Base-by-base conservation (phyloP, 2,888 invertebrate species). In the Alviniconcha strummeri region DNA sequence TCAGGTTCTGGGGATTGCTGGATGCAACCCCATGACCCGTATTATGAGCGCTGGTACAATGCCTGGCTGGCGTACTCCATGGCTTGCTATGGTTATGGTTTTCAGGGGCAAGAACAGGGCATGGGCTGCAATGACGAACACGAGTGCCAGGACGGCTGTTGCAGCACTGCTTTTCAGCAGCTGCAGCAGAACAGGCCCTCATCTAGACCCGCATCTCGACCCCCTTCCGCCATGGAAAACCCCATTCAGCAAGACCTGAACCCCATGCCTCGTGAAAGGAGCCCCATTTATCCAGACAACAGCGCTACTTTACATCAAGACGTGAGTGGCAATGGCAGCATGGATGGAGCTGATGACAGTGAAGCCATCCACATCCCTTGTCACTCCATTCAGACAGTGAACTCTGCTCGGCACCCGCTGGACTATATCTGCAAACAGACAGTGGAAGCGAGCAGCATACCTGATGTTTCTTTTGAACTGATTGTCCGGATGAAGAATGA, bases 1-100 rank as follows among this genome's bases (percentile, higher is more conserved):
- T 60, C 78, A 64, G 78, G 52, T 60, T 52, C 15, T 57, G 69
- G n/a, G n/a, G 52, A 78, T 78, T 5, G 19, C 36, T 78, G 78
- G 78, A 11, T 77, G n/a, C 54, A 56, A n/a, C 7, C 56, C 19
- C 76, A 77, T 17, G 57, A 60, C 57, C 52, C 60, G 13, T 81
- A 81, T 69, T 71, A 57, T 57, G 36, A 67, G 8, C 69, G 52
- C 56, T 81, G 74, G 57, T 74, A 56, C 69, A 54, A 71, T 19
- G 54, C 81, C 57, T 81, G 81, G 81, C 19, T 74, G 72, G 57
- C 81, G 11, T 81, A 81, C 52, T 74, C 81, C 60, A 81, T 81
- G 81, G 69, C 57, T 81, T 81, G 13, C 52, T 81, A 72, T 81
- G 81, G 81, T 81, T 81, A 72, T 81, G 64, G 57, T 57, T 81